Evolutionary conservation across 2,888 invertebrate species (phyloP).

Genomic region (Erebia palarica): DNA sequence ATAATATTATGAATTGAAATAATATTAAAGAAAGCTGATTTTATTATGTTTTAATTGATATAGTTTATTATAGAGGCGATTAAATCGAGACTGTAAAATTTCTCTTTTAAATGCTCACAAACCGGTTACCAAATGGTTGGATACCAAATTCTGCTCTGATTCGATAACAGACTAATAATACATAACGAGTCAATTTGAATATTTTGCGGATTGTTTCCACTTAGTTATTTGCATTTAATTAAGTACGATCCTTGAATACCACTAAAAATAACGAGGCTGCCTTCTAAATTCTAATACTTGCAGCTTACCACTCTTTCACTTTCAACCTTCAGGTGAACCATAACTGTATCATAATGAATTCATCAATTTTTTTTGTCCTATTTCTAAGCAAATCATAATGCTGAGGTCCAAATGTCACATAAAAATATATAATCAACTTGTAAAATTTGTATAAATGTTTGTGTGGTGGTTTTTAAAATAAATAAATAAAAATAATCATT

Average conservation of each 20-base stretch:
- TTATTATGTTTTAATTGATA: slow-evolving; percentile 6
- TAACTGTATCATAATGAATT: slow-evolving; percentile 19
- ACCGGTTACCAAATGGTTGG: slow-evolving; percentile 3
- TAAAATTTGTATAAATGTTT: too few relatives aligned
- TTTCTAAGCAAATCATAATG: background rate
- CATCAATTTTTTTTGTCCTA: slow-evolving; percentile 1
- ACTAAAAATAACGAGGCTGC: slow-evolving; percentile 33
- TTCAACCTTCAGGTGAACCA: slow-evolving; percentile 37
- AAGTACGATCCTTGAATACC: slow-evolving; percentile 34
- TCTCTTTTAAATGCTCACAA: background rate
- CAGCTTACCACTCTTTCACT: slow-evolving; percentile 34
- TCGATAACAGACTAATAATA: slow-evolving; percentile 1
- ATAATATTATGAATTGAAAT: background rate
- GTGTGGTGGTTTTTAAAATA: too few relatives aligned
- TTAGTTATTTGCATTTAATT: slow-evolving; percentile 38
- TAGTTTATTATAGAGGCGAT: background rate
- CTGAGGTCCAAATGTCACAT: background rate
- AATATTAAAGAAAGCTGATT: slow-evolving; percentile 1
- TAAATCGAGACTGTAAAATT: background rate
- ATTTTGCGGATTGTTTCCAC: slow-evolving; percentile 14
- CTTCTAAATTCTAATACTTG: slow-evolving; percentile 13
- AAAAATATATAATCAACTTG: too few relatives aligned
- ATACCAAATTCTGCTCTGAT: slow-evolving; percentile 18
- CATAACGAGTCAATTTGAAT: slow-evolving; percentile 22
- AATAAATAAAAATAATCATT: too few relatives aligned